Evolutionary conservation across 2,113 vertebrate genomes (phyloP), one percentile per base, ranked within the genome.

Genomic region (Chloropsis cyanopogon): DNA sequence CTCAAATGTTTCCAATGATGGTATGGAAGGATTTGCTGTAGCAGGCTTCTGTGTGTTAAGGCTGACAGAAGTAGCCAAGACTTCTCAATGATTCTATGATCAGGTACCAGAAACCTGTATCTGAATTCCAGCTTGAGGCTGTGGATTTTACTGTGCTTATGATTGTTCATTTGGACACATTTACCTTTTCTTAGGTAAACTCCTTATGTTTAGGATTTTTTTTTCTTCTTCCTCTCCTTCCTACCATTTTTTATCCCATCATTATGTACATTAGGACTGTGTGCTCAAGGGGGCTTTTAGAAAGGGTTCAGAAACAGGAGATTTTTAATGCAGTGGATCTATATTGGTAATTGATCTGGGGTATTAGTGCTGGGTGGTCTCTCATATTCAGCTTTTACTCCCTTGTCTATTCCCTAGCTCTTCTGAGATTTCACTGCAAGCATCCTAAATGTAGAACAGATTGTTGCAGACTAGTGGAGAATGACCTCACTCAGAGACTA

Each of bases 261-360:
- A 0, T 95, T 69, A 19, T 2, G 0, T 73, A 42, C 24, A 19
- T 28, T 71, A 42, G 44, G 25, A 44, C 25, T 60, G 20, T 3
- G 4, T 64, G 11, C 76, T 69, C 14, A 2, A 75, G 41, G 64
- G 90, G 25, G 37, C 71, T 90, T 94, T 90, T 92, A 86, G 64
- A 54, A 78, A 70, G 60, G 31, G 31, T 41, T 81, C 61, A 71
- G 80, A 83, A 96, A 79, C 39, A 65, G 69, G 35, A 83, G 69
- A 35, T 59, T 84, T 93, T 57, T 92, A 88, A 71, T 90, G 86
- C 77, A 64, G 7, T 75, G 28, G 77, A 64, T 90, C 72, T 86
- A 4, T 96, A 84, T 56, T 75, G 77, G 57, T 92, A 95, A 90
- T 79, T 92, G 90, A 94, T 92, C 72, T 60, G 72, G 53, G n/a